phyloP scores from a whole-genome alignment of 1,140 invertebrate genomes.

The Trypoxylus dichotomus region DNA sequence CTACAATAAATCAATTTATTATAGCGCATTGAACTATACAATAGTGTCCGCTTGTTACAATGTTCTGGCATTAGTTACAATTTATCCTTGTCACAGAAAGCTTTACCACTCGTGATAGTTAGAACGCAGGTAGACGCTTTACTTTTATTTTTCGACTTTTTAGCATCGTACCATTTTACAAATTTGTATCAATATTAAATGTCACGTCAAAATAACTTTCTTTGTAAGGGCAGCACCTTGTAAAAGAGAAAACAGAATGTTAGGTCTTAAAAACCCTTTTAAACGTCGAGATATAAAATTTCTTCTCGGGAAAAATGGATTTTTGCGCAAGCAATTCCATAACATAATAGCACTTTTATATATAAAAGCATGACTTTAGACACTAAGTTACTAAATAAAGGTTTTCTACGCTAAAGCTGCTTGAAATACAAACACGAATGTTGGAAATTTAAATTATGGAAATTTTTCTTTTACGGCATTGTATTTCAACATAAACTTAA shows the following conservation, averaged over 20 bases:
- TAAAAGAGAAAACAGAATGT: too few species aligned
- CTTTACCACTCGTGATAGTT: not conserved
- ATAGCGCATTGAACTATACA: not conserved
- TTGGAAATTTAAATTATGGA: not conserved
- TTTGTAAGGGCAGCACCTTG: too few species aligned
- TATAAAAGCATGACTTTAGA: not conserved
- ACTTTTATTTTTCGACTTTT: not conserved
- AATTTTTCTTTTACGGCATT: not conserved
- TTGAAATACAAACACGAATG: not conserved
- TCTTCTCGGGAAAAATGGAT: not conserved
- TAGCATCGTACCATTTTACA: not conserved
- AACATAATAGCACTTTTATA: not conserved
- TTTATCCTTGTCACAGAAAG: not conserved
- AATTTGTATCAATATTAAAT: not conserved
- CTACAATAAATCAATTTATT: not conserved
- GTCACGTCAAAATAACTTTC: too few species aligned
- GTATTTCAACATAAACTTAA: not conserved
- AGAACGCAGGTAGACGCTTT: not conserved
- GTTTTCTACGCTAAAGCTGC: not conserved
- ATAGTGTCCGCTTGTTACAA: not conserved
- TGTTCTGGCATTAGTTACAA: not conserved
- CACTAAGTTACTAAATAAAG: not conserved
- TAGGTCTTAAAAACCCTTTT: not conserved
- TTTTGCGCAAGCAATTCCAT: not conserved
- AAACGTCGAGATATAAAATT: not conserved